Base-by-base conservation (phyloP, 1,140 invertebrate species). In the Lithobius niger region DNA sequence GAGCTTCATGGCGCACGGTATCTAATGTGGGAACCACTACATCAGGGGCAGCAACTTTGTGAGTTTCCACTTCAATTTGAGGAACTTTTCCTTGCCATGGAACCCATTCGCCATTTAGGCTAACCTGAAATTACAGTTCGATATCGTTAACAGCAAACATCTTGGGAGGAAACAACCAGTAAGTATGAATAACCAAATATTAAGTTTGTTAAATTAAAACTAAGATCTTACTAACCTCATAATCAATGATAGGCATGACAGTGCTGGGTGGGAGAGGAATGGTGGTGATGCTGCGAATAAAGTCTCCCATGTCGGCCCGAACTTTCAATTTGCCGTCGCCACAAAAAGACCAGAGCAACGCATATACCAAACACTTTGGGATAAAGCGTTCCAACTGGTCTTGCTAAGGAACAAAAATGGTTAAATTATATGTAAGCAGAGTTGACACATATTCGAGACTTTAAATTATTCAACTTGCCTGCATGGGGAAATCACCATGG, bases 21-120 rank as follows among this genome's bases (percentile, higher is more conserved):
- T 99, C 97, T 47, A 99, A 76, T 15, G 97, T 99, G 1, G 97
- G 97, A 50, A 99, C 93, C 2, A 99, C 97, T 57, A 98, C 84
- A 75, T 99, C 95, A 0, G 95, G 92, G 6, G 93, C 89, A 1
- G 94, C 95, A 43, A 99, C 96, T 74, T 98, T 97, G 73, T 99
- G 96, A 0, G 97, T 97, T 71, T 99, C 97, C 36, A 99, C 92
- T 74, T 99, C 97, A 59, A 99, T 96, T 66, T 97, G 90, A 0
- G 97, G 97, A 47, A 99, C 97, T 74, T 96, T 96, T 57, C 85
- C 82, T 53, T 89, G 88, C 97, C 97, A 99, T 1, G 90, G 83
- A 43, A 82, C 76, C 96, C 96, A 99, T 71, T 98, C 94, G 3
- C 96, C 94, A 52, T 79, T 82, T 27, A 86, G 78, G 25, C 74